Evolutionary conservation across 2,888 invertebrate species (phyloP).

Genomic region (Drosophila parthenogenetica): DNA sequence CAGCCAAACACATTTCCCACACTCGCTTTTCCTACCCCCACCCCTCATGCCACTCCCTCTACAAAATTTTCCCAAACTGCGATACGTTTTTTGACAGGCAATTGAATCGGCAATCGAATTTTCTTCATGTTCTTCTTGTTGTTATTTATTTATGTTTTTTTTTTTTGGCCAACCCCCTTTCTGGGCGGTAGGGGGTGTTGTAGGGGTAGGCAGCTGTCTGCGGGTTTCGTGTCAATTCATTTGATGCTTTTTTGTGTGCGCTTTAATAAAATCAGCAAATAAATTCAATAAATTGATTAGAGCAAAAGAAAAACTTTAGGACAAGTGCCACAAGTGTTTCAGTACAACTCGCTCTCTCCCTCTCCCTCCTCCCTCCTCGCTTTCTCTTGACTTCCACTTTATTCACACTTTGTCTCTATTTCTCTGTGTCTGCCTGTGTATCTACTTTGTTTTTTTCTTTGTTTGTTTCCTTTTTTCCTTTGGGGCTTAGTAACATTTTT

Average conservation of each 20-base stretch:
- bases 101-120: conserved; percentile 66
- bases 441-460: conserved; percentile 32
- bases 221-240: conserved; percentile 47
- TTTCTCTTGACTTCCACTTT: conserved; percentile 6
- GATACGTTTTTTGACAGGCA: conserved; percentile 63
- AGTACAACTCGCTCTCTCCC: not conserved
- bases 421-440: conserved; percentile 21
- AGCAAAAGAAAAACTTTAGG: conserved; percentile 33
- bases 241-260: conserved; percentile 57
- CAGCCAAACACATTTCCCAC: conserved; percentile 16
- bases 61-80: not conserved
- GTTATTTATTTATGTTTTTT: conserved; percentile 7
- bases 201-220: not conserved
- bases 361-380: not conserved
- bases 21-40: conserved; percentile 1
- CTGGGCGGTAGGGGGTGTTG: not conserved
- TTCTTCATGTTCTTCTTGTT: conserved; percentile 2
- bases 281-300: conserved; percentile 79
- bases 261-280: conserved; percentile 77
- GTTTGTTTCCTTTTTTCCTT: conserved; percentile 14
- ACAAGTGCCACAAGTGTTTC: conserved; percentile 63
- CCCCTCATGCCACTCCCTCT: not conserved
- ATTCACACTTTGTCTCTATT: not conserved
- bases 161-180: not conserved
- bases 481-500: conserved; percentile 27